A percentile compares a stretch with the other conserved stretches of the same genome.
Evolutionary conservation across 2,797 vertebrate genomes (phyloP).

Genomic region (Sphenodon punctatus): DNA sequence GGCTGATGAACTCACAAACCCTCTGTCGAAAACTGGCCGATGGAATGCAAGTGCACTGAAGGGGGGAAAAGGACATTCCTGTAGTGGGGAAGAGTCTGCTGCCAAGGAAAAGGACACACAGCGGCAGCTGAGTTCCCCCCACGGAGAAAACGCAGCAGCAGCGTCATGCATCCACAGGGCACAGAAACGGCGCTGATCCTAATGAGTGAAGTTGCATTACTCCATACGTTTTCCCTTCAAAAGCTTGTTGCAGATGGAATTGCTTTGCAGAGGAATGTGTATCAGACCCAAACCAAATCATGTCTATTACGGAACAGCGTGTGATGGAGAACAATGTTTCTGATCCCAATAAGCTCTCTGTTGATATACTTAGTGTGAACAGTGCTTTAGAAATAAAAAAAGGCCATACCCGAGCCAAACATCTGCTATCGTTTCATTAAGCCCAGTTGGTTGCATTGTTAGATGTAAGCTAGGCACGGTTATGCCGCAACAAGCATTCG

Average conservation of each 20-base stretch:
- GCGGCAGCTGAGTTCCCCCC: not conserved
- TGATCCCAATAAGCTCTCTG: constrained; percentile 63
- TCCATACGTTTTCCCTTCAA: not conserved
- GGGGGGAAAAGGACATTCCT: not conserved
- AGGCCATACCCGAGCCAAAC: constrained; percentile 40
- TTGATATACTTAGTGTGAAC: constrained; percentile 50
- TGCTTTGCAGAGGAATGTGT: constrained; percentile 51
- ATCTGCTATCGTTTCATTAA: constrained; percentile 42
- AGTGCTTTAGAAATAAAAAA: constrained; percentile 32
- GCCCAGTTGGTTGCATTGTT: constrained; percentile 60
- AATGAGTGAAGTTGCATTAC: not conserved
- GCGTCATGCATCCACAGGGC: not conserved
- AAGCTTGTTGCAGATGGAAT: constrained; percentile 60
- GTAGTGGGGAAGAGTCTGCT: not conserved
- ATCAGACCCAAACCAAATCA: constrained; percentile 55
- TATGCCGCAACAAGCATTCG: constrained; percentile 3
- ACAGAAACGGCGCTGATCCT: not conserved
- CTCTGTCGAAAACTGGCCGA: not conserved
- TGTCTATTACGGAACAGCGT: constrained; percentile 55
- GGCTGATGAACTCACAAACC: not conserved
- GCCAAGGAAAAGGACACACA: not conserved
- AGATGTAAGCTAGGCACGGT: constrained; percentile 19
- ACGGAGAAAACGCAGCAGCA: not conserved
- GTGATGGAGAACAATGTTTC: constrained; percentile 48
- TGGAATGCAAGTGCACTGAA: not conserved